phyloP scores from a whole-genome alignment of 2,888 invertebrate genomes.

The Pollenia amentaria region DNA sequence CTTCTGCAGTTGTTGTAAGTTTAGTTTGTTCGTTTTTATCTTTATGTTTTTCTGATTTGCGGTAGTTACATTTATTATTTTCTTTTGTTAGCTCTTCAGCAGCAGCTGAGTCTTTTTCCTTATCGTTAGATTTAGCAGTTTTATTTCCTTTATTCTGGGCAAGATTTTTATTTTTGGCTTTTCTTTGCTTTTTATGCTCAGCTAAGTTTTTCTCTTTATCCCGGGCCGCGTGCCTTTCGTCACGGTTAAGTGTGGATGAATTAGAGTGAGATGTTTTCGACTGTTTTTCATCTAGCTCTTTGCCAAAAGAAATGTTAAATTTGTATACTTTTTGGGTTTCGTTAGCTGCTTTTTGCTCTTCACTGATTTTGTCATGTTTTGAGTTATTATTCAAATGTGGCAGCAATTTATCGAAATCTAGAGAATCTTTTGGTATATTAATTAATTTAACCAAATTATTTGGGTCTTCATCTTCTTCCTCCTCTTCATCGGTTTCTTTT shows the following conservation, averaged over 20 bases:
- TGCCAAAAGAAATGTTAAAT: conserved; percentile 64
- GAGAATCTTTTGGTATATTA: conserved; percentile 65
- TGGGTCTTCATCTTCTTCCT: conserved; percentile 54
- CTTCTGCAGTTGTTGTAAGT: not conserved
- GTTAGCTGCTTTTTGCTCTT: conserved; percentile 29
- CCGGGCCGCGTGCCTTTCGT: conserved; percentile 66
- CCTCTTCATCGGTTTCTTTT: conserved; percentile 68
- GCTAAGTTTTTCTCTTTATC: conserved; percentile 44
- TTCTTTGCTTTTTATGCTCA: not conserved
- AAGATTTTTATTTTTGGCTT: not conserved
- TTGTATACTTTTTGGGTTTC: conserved; percentile 59
- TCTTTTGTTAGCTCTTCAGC: too few relatives aligned
- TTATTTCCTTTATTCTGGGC: not conserved
- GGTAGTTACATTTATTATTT: not conserved
- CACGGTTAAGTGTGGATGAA: conserved; percentile 47
- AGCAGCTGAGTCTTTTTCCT: not conserved
- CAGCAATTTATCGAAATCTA: conserved; percentile 74
- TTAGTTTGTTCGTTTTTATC: not conserved
- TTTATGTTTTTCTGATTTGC: not conserved
- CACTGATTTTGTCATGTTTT: not conserved
- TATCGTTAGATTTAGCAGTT: not conserved
- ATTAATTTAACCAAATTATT: conserved; percentile 67
- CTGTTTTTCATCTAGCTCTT: conserved; percentile 29
- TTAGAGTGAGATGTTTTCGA: not conserved
- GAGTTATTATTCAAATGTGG: conserved; percentile 65